These are phyloP conservation scores for Onychomys torridus DNA, from an alignment of 2,797 vertebrate species.

Conservation along the genomic window DNA sequence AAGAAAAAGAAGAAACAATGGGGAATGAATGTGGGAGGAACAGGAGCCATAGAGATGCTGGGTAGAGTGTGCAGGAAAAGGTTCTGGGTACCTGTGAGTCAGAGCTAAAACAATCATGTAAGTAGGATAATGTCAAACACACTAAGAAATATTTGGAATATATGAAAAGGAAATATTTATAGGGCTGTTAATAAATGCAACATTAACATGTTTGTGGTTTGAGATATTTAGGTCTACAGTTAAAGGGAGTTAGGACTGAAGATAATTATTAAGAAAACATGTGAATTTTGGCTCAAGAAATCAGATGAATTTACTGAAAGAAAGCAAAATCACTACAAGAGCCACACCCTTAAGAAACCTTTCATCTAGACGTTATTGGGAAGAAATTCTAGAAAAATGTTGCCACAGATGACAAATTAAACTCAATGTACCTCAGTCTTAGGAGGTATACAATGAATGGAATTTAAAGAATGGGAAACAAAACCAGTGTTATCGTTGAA, in stretches of 20 bases:
- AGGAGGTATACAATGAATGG: not conserved
- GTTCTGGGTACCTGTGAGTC: not conserved
- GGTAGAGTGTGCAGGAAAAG: not conserved
- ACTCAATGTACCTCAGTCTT: not conserved
- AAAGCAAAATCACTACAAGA: not conserved
- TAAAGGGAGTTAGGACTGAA: not conserved
- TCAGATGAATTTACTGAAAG: not conserved
- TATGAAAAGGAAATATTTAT: not conserved
- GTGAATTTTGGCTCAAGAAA: not conserved
- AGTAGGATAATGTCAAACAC: not conserved
- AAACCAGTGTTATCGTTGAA: not conserved
- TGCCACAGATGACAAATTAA: not conserved
- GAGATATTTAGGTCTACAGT: not conserved
- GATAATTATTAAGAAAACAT: not conserved
- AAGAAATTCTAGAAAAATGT: not conserved
- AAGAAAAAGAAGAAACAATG: not conserved
- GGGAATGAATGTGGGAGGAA: not conserved
- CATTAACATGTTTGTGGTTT: not conserved
- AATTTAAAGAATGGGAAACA: not conserved
- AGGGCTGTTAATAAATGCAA: not conserved
- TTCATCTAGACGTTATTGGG: not conserved
- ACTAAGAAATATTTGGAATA: not conserved
- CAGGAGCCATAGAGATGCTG: not conserved
- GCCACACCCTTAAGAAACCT: not conserved
- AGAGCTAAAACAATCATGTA: not conserved